These are phyloP conservation scores for Melospiza melodia DNA, from an alignment of 2,113 vertebrate genomes.

Conservation along the genomic window DNA sequence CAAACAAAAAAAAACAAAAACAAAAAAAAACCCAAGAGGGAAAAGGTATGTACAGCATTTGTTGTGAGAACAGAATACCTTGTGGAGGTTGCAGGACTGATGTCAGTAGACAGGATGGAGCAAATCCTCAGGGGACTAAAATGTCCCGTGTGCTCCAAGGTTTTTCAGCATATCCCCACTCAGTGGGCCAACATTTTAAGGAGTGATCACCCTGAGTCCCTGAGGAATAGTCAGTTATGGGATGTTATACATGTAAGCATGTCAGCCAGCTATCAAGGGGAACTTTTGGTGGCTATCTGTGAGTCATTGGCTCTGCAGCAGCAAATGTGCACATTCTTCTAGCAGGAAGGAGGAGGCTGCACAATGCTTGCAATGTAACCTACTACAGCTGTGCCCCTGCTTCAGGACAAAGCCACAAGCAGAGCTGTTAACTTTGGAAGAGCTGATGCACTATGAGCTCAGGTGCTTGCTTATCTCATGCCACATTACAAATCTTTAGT, in stretches of 20 bases:
- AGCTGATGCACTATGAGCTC: background rate
- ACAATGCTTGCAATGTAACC: background rate
- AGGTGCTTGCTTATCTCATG: background rate
- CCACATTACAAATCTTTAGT: background rate
- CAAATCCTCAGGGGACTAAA: background rate
- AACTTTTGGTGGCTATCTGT: background rate
- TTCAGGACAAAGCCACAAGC: background rate
- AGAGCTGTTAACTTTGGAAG: background rate
- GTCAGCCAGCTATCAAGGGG: background rate
- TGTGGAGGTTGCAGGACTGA: background rate
- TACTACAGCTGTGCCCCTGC: background rate
- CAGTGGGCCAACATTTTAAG: background rate
- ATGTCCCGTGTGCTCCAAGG: background rate
- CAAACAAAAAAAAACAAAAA: background rate
- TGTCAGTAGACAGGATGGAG: background rate
- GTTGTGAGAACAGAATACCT: background rate
- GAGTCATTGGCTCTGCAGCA: background rate
- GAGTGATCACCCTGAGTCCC: background rate
- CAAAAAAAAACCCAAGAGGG: background rate
- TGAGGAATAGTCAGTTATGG: background rate
- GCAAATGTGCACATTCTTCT: background rate
- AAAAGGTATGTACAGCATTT: background rate
- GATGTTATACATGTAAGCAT: background rate
- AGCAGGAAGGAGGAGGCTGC: background rate
- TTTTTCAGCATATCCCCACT: background rate